Conservation (phyloP, 2,113 vertebrate species). For the Panthera tigris region DNA sequence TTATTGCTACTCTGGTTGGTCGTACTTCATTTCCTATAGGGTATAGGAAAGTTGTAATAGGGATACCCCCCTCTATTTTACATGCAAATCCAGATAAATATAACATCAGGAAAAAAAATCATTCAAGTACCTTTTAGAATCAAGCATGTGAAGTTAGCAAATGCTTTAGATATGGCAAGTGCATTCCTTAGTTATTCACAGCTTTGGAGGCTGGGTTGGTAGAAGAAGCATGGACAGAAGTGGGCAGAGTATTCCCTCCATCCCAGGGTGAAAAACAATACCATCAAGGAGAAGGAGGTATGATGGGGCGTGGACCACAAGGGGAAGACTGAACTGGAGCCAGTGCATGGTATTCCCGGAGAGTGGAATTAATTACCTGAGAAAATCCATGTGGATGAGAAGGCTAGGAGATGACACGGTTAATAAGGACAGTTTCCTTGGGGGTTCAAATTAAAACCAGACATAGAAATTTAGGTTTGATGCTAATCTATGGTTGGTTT, state of each 20-base stretch:
- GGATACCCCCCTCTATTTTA: neutral
- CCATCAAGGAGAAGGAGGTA: neutral
- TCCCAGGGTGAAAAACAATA: neutral
- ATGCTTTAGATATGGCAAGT: neutral
- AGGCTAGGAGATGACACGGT: neutral
- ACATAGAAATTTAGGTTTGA: neutral
- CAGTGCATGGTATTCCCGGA: neutral
- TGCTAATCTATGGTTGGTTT: neutral
- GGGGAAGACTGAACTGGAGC: neutral
- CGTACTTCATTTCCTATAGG: neutral
- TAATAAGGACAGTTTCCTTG: neutral
- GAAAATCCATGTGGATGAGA: neutral
- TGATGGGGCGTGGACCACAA: neutral
- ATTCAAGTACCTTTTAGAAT: neutral
- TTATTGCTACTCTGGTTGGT: neutral
- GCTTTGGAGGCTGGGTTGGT: neutral
- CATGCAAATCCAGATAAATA: neutral
- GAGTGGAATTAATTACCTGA: neutral
- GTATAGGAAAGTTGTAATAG: neutral
- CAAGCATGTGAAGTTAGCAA: neutral
- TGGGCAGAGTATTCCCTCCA: neutral
- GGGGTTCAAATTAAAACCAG: neutral
- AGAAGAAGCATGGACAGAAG: neutral
- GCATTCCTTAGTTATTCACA: neutral
- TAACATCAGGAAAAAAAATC: neutral